Conservation (phyloP, 2,113 vertebrate genomes). For the Himantopus leucocephalus region DNA sequence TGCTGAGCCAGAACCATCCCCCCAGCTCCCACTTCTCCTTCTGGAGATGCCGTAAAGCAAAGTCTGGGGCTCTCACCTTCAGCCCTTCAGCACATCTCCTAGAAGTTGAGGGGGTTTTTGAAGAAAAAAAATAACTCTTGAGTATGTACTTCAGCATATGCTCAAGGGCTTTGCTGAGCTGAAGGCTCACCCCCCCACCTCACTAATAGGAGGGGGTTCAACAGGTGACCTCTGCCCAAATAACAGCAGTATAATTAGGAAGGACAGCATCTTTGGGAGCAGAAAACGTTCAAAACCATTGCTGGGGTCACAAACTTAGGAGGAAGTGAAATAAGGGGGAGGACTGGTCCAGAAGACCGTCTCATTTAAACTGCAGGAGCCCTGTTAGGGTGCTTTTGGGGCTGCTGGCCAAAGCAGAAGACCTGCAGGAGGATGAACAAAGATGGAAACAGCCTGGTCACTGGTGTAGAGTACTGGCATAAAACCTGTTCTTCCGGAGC, state of each 20-base stretch:
- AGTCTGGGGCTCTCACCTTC: background rate
- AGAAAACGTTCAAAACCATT: background rate
- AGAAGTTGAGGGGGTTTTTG: background rate
- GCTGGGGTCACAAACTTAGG: background rate
- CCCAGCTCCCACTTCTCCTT: background rate
- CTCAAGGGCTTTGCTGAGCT: background rate
- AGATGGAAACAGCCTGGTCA: background rate
- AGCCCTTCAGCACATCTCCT: background rate
- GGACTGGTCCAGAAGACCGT: background rate
- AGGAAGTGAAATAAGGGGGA: background rate
- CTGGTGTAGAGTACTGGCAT: background rate
- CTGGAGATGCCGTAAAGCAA: background rate
- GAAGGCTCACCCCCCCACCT: background rate
- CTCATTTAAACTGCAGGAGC: background rate
- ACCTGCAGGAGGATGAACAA: background rate
- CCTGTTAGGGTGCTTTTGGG: background rate
- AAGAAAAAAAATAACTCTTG: background rate
- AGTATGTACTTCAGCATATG: background rate
- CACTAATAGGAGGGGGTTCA: background rate
- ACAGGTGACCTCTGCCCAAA: background rate
- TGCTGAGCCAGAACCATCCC: fast-evolving
- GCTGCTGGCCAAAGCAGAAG: background rate
- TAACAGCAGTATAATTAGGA: background rate
- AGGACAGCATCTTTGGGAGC: background rate
- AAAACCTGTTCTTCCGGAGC: background rate